A percentile compares a stretch with the other conserved stretches of the same genome.
Evolutionary conservation across 2,888 invertebrate species (phyloP).

Genomic region (Eudemis profundana): DNA sequence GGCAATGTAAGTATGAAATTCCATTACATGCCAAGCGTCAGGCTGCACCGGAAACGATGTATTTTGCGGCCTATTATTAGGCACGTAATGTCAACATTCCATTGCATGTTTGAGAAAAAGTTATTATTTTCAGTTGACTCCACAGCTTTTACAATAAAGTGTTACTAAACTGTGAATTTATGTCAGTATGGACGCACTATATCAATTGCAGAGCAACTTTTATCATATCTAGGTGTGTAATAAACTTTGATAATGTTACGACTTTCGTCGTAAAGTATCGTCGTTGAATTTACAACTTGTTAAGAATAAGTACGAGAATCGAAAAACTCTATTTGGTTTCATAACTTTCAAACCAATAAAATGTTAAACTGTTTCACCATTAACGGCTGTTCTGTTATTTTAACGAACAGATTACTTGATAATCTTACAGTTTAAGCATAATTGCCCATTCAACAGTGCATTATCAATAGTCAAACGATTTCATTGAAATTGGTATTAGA

Average conservation of each 20-base stretch:
- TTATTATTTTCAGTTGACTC: slow-evolving; percentile 58
- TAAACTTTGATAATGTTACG: slow-evolving; percentile 9
- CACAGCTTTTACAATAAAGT: slow-evolving; percentile 59
- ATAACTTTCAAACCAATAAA: slow-evolving; percentile 26
- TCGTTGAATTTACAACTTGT: slow-evolving; percentile 15
- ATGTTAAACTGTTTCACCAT: slow-evolving; percentile 5
- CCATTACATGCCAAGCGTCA: no score
- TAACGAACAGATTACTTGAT: background rate
- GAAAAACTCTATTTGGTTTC: no score
- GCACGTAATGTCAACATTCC: no score
- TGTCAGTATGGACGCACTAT: slow-evolving; percentile 31
- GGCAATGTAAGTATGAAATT: no score
- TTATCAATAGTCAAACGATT: slow-evolving; percentile 28
- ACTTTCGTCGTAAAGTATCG: slow-evolving; percentile 6
- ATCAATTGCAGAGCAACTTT: slow-evolving; percentile 34
- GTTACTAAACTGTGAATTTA: slow-evolving; percentile 53
- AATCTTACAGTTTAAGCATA: slow-evolving; percentile 13
- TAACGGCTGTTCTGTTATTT: background rate
- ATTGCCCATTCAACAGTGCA: background rate
- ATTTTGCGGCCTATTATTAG: no score
- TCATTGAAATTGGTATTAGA: slow-evolving; percentile 23
- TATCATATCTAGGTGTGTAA: slow-evolving; percentile 26
- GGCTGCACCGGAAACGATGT: no score
- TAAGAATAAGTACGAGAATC: no score
- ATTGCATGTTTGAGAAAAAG: no score